These are phyloP conservation scores for Myathropa florea DNA, from an alignment of 2,888 invertebrate species.

Conservation along the genomic window DNA sequence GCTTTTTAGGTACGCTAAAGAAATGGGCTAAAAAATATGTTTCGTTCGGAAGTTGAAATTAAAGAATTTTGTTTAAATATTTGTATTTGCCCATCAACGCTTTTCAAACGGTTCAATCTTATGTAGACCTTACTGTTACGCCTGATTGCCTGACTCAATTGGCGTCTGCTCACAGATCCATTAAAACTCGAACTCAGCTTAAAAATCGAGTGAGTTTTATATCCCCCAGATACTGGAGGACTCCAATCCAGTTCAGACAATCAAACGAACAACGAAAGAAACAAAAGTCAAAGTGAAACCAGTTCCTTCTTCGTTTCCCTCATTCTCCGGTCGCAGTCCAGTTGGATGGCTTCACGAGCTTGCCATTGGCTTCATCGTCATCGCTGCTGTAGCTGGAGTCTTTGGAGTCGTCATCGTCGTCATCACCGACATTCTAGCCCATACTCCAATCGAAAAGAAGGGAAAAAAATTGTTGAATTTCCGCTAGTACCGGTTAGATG, in stretches of 20 bases:
- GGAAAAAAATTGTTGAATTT: constrained; percentile 70
- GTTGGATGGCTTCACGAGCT: constrained; percentile 33
- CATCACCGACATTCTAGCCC: constrained; percentile 38
- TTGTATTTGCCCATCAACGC: background rate
- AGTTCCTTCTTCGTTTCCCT: constrained; percentile 41
- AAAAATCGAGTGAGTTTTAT: constrained; percentile 57
- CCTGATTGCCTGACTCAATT: constrained; percentile 38
- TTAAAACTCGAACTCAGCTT: constrained; percentile 24
- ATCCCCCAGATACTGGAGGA: background rate
- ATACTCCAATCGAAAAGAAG: constrained; percentile 46
- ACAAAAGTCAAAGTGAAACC: constrained; percentile 41
- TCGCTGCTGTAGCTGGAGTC: background rate
- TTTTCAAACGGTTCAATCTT: constrained; percentile 1
- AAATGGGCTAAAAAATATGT: too few species aligned
- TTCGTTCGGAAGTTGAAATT: background rate
- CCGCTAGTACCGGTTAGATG: constrained; percentile 77
- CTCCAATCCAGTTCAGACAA: constrained; percentile 21
- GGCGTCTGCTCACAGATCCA: background rate
- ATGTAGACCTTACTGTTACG: constrained; percentile 33
- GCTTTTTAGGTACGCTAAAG: too few species aligned
- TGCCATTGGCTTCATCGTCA: constrained; percentile 46
- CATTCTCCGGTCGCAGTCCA: constrained; percentile 12
- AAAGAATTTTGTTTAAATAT: background rate
- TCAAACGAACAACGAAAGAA: constrained; percentile 12
- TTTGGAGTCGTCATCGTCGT: constrained; percentile 9